Base-by-base conservation (phyloP, 2,113 vertebrate species). In the Strix aluco region DNA sequence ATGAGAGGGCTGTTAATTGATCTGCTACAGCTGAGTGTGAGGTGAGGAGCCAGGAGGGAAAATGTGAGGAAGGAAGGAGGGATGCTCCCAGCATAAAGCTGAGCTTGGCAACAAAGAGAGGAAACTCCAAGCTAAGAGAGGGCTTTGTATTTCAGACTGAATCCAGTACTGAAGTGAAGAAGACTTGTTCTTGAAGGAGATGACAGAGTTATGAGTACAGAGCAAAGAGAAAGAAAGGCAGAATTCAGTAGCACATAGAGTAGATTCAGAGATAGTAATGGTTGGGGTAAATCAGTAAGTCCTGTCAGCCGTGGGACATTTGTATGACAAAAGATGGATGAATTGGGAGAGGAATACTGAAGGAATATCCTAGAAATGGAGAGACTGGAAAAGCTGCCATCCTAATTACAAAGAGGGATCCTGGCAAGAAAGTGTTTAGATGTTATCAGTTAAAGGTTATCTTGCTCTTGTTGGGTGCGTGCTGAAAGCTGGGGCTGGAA, bases 401-500 rank as follows among this genome's bases (percentile, higher is more conserved):
- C 29, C 51, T 59, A 61, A 38, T 63, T 74, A 93, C 51, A 67
- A 88, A 82, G 82, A 83, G n/a, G 3, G 42, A 77, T 82, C 59
- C 62, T 67, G 78, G 62, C 66, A 91, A 87, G 70, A 36, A 70
- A 87, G 51, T 5, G 27, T 65, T 86, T 65, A 36, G 70, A 80
- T 90, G 15, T 57, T 81, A 59, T 58, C 75, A 69, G 70, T n/a
- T 67, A 88, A 78, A 75, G 67, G 79, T 91, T 96, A 80, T 77
- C 78, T 90, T 0, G n/a, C 46, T 92, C 57, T 84, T 88, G 65
- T 61, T 71, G 85, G 69, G 49, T 42, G 34, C 0, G 0, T 66
- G 72, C 57, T 82, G 86, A 89, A 94, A 94, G 80, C 92, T 47
- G 82, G 40, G 47, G 19, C 91, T 82, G 61, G 71, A 90, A 86